Evolutionary conservation across 2,888 invertebrate species (phyloP).

Genomic region (Hyalella azteca): DNA sequence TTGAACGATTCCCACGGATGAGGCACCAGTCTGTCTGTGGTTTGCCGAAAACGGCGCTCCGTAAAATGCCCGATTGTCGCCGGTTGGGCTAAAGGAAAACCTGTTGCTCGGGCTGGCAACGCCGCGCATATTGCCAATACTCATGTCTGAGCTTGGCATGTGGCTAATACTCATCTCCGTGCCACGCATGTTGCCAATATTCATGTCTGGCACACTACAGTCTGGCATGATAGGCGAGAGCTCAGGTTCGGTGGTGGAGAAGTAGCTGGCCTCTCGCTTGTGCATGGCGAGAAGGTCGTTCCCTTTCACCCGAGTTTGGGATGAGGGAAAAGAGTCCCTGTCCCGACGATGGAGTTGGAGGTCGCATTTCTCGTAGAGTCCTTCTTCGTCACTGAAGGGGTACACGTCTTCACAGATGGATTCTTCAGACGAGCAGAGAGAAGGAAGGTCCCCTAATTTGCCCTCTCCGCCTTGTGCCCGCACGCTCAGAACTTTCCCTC

Average conservation of each 20-base stretch:
- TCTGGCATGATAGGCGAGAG: not conserved
- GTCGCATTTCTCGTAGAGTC: slow-evolving; percentile 39
- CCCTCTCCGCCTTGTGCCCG: slow-evolving; percentile 56
- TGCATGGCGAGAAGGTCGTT: not conserved
- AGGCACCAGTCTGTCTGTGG: not conserved
- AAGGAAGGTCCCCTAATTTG: slow-evolving; percentile 51
- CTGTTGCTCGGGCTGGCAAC: not conserved
- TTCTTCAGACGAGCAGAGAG: slow-evolving; percentile 55
- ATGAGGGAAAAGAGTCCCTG: slow-evolving; percentile 41
- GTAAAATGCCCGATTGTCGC: not conserved
- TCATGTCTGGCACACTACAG: too few relatives aligned
- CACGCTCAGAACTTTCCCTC: slow-evolving; percentile 52
- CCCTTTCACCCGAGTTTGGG: slow-evolving; percentile 31
- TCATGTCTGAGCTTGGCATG: too few relatives aligned
- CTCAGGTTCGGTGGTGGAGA: too few relatives aligned
- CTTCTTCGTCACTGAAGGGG: slow-evolving; percentile 56
- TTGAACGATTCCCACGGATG: not conserved
- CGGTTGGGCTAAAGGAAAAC: not conserved
- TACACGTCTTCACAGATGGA: slow-evolving; percentile 55
- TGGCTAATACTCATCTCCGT: too few relatives aligned
- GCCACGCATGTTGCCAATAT: too few relatives aligned
- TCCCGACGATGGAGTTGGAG: not conserved
- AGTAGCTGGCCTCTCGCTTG: not conserved
- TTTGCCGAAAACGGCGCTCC: not conserved
- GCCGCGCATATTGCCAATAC: too few relatives aligned